Evolutionary conservation across 2,113 vertebrate genomes (phyloP), one percentile per base, ranked within the genome.

Genomic region (Lasiurus borealis): DNA sequence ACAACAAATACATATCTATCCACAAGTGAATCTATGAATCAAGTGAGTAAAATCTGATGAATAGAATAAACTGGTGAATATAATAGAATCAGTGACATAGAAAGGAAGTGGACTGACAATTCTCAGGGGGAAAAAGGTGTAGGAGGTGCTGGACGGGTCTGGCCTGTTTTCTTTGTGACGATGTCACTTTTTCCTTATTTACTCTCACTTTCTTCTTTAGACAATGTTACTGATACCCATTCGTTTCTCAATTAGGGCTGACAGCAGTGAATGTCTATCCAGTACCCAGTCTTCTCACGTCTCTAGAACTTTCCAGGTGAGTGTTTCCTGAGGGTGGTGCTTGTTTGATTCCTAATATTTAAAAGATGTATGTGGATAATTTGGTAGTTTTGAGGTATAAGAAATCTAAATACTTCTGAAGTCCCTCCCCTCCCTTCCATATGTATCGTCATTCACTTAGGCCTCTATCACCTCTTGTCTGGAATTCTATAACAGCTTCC

Each of bases 231-330:
- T 98, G 64, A 78, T 57, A 78, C 36, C 23, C 90, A 4, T 86
- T 96, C 97, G 95, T 95, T 97, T 97, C 97, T 97, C 93, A 3
- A 91, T 89, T 98, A 99, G 99, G 98, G 97, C 98, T 99, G 96
- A 98, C 98, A 92, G 97, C 99, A 75, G 98, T 99, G 96, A 99
- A 98, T 98, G 97, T 99, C 96, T 99, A 99, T 96, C 99, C 99
- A 0, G 99, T 99, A 96, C 99, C 99, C 77, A 99, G 98, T 97
- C 99, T 99, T 86, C 98, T 99, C 95, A 98, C 98, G 12, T 98
- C 98, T 96, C 98, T 99, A 98, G 99, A 99, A 95, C 98, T 99
- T 93, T 99, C 99, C 96, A 98, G 99, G 99, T 99, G 98, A 99
- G 99, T 98, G 44, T 76, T 46, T 36, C 44, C 31, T n/a, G 50